phyloP scores from a whole-genome alignment of 37 sponge, comb jelly and placozoan genomes.

The Diacarnus erythraeanus region DNA sequence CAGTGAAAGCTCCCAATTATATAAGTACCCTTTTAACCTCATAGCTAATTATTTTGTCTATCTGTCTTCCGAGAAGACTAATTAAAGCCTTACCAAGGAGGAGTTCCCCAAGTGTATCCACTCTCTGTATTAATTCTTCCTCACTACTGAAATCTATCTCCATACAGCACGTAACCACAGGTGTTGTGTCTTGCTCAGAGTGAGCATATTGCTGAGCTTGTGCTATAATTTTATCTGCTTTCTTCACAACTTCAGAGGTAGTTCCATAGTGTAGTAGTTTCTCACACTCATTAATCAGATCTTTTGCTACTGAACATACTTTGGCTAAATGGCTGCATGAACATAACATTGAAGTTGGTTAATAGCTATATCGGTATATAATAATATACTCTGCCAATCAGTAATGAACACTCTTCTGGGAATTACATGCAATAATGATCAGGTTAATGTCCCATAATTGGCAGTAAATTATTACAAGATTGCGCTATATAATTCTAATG shows the following conservation, averaged over 20 bases:
- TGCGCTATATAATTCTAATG: too few relatives aligned
- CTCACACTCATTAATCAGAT: constrained; percentile 24
- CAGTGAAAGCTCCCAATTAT: too few relatives aligned
- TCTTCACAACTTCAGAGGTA: background rate
- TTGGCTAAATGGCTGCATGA: constrained; percentile 17
- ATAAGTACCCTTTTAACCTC: too few relatives aligned
- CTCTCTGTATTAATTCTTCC: background rate
- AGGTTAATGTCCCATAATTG: too few relatives aligned
- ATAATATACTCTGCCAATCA: background rate
- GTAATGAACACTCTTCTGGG: too few relatives aligned
- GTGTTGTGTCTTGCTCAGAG: constrained; percentile 18
- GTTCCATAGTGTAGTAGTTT: background rate
- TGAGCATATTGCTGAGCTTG: constrained; percentile 15
- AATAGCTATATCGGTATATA: background rate
- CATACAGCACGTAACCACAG: constrained; percentile 10
- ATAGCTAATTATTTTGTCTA: too few relatives aligned
- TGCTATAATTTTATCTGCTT: background rate
- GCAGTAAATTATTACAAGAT: too few relatives aligned
- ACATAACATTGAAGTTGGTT: too few relatives aligned
- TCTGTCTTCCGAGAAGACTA: too few relatives aligned
- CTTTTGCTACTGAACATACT: constrained; percentile 30
- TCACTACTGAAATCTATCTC: constrained; percentile 4
- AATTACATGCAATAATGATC: too few relatives aligned
- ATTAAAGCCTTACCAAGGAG: background rate
- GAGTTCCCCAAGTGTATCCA: constrained; percentile 7